Evolutionary conservation across 2,888 invertebrate species (phyloP), one percentile per base, ranked within the genome.

Genomic region (Prenolepis imparis): DNA sequence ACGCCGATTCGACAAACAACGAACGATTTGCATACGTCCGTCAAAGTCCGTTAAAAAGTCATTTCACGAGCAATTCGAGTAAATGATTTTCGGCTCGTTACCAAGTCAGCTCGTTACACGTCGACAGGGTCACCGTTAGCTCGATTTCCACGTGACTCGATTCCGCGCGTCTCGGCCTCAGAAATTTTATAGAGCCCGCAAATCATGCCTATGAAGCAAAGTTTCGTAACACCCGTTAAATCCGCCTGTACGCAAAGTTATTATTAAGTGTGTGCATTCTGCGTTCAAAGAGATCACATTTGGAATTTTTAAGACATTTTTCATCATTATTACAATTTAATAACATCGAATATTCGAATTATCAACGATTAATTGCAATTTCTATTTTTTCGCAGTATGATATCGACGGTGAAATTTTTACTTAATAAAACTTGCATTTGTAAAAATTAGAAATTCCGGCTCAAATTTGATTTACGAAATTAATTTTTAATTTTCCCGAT

Each of bases 51-150:
- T 48, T n/a, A 48, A 48, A 8, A 48, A 67, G 77, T 68, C 83
- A 81, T 86, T 83, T 82, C 78, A 61, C 77, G 61, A 82, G 75
- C 57, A 84, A 87, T 82, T 87, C 82, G 57, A 67, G 80, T 80
- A 84, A 84, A 83, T 85, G 75, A 77, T 85, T 81, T 77, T 87
- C 82, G 84, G 82, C 75, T 87, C 80, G 84, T 87, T 87, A 85
- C 83, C 84, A 74, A 82, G 81, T 84, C 74, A 84, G 83, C 86
- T 87, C 85, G 86, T 83, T 80, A 74, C 78, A 70, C 18, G 78
- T 80, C 64, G 78, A 44, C 85, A 82, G 77, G 81, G 83, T 84
- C 87, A 83, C 75, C 82, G 75, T 64, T 59, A 52, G 67, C 41
- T 80, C 48, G 44, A 68, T 59, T 80, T 80, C 61, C 61, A 36